These are phyloP conservation scores for Chionodraco myersi DNA, from an alignment of 2,113 vertebrate genomes.

Conservation along the genomic window DNA sequence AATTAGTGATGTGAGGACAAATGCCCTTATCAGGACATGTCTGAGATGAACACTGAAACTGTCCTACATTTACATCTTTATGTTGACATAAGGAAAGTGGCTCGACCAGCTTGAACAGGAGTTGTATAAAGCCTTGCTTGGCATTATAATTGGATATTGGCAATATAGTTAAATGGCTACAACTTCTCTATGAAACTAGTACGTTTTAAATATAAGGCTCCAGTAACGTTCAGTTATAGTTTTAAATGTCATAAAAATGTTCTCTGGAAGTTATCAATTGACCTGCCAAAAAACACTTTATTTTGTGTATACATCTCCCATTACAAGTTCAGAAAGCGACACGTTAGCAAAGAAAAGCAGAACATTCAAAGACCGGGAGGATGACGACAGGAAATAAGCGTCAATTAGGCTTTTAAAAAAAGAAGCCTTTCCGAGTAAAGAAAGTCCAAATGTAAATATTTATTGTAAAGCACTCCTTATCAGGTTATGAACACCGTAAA, in stretches of 20 bases:
- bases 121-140: background rate
- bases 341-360: background rate
- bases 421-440: no score
- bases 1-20: constrained; percentile 69
- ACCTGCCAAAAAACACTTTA: no score
- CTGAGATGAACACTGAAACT: background rate
- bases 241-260: no score
- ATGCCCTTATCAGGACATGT: constrained; percentile 72
- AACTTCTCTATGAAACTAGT: background rate
- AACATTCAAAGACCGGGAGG: background rate
- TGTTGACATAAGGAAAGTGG: background rate
- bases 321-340: background rate
- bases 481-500: background rate
- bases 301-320: no score
- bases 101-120: background rate
- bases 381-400: background rate
- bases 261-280: no score
- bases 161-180: background rate
- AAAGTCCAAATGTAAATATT: background rate
- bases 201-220: background rate
- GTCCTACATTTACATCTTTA: background rate
- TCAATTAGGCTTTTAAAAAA: background rate
- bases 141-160: background rate
- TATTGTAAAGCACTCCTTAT: background rate
- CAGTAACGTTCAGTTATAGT: background rate